Conservation (phyloP, 2,888 invertebrate species). For the Conchocele bisecta region DNA sequence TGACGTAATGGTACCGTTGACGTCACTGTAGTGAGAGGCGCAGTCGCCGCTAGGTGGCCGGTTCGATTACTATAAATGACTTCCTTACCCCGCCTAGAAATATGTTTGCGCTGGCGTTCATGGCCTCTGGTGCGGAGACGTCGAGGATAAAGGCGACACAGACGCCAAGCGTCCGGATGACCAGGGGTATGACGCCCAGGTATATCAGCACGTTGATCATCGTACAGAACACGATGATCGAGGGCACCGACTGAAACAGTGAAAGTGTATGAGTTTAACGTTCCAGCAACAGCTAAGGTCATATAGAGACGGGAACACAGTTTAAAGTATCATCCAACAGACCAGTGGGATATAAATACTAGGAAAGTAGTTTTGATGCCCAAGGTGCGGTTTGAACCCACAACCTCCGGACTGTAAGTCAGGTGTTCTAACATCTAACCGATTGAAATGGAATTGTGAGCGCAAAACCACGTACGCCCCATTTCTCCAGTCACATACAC, state of each 20-base stretch:
- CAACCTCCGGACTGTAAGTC: too few species aligned
- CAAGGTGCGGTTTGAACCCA: too few species aligned
- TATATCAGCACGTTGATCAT: slow-evolving; percentile 21
- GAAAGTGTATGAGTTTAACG: not conserved
- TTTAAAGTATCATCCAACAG: not conserved
- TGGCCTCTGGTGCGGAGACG: slow-evolving; percentile 40
- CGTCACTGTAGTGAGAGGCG: too few species aligned
- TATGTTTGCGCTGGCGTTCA: slow-evolving; percentile 35
- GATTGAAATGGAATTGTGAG: too few species aligned
- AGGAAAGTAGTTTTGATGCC: too few species aligned
- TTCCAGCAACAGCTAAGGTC: not conserved
- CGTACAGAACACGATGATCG: slow-evolving; percentile 29
- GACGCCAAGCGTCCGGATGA: slow-evolving; percentile 20
- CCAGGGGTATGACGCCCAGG: slow-evolving; percentile 19
- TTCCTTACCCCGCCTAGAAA: slow-evolving; percentile 27
- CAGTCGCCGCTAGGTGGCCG: too few species aligned
- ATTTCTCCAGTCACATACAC: too few species aligned
- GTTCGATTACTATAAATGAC: too few species aligned
- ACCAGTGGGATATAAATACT: too few species aligned
- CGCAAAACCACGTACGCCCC: too few species aligned
- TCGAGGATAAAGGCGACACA: slow-evolving; percentile 20
- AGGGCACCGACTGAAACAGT: slow-evolving; percentile 18
- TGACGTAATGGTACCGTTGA: too few species aligned
- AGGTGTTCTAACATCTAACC: too few species aligned
- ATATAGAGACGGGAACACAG: not conserved